Evolutionary conservation across 2,888 invertebrate species (phyloP).

Genomic region (Orthosia gothica): DNA sequence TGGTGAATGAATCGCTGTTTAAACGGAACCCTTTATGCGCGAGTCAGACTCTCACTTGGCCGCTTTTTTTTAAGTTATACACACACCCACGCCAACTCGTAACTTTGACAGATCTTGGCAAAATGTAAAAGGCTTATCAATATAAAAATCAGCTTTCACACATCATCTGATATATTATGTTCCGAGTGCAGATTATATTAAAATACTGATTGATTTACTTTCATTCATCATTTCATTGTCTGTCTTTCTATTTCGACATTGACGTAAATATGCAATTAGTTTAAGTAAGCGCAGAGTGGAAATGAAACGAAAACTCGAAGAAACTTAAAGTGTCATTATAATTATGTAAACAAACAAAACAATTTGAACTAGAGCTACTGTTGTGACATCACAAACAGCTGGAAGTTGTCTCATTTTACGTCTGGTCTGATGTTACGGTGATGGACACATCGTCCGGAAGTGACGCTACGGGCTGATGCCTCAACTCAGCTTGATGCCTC

Average conservation of each 20-base stretch:
- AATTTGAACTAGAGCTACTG: constrained; percentile 48
- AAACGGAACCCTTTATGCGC: too few relatives aligned
- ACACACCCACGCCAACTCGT: neutral
- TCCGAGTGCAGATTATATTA: constrained; percentile 13
- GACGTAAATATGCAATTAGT: neutral
- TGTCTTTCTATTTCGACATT: constrained; percentile 7
- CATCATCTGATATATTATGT: constrained; percentile 8
- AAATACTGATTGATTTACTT: constrained; percentile 13
- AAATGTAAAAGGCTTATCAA: neutral
- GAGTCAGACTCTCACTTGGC: too few relatives aligned
- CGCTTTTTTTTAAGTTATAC: too few relatives aligned
- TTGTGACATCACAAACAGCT: constrained; percentile 45
- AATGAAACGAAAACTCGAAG: constrained; percentile 14
- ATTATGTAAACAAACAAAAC: constrained; percentile 60
- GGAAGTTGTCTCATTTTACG: constrained; percentile 53
- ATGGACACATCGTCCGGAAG: constrained; percentile 76
- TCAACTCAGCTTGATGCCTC: constrained; percentile 68
- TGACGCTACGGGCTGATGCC: constrained; percentile 61
- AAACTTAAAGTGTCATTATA: constrained; percentile 22
- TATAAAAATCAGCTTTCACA: constrained; percentile 38
- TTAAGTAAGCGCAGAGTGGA: neutral
- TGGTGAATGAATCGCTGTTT: too few relatives aligned
- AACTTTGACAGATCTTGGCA: constrained; percentile 4
- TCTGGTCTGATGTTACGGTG: constrained; percentile 60
- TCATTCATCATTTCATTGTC: constrained; percentile 11